A percentile compares a stretch with the other conserved stretches of the same genome.
Evolutionary conservation across 2,888 invertebrate species (phyloP).

Genomic region (Acrocyrtus sp.): DNA sequence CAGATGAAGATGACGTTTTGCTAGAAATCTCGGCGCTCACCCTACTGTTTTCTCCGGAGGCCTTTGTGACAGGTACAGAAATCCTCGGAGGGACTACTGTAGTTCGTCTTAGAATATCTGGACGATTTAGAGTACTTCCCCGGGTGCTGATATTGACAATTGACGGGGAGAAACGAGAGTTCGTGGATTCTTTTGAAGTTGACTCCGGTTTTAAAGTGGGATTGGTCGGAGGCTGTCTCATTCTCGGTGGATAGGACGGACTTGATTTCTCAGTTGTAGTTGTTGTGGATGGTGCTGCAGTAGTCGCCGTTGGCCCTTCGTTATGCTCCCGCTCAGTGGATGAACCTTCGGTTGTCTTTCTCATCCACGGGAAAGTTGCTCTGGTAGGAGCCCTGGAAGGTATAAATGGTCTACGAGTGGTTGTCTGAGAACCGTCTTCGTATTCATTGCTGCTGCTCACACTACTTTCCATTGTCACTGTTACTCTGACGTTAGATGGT

Average conservation of each 20-base stretch:
- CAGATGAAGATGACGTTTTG: slow-evolving; percentile 32
- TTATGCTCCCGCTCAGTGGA: slow-evolving; percentile 25
- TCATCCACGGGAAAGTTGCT: slow-evolving; percentile 55
- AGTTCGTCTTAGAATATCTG: slow-evolving; percentile 25
- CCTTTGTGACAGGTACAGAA: slow-evolving; percentile 6
- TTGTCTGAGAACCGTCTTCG: slow-evolving; percentile 9
- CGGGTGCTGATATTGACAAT: slow-evolving; percentile 43
- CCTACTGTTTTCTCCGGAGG: background rate
- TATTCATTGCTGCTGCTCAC: slow-evolving; percentile 29
- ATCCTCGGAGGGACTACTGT: slow-evolving; percentile 17
- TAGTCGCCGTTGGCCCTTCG: slow-evolving; percentile 19
- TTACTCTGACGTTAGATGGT: slow-evolving; percentile 27
- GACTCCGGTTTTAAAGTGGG: slow-evolving; percentile 24
- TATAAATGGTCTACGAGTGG: slow-evolving; percentile 58
- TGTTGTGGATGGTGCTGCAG: slow-evolving; percentile 30
- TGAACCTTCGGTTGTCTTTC: slow-evolving; percentile 45
- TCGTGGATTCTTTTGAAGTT: slow-evolving; percentile 38
- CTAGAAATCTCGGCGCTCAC: slow-evolving; percentile 15
- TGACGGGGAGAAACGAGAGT: slow-evolving; percentile 21
- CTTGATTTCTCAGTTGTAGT: slow-evolving; percentile 15
- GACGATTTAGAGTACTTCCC: slow-evolving; percentile 12
- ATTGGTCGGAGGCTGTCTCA: background rate
- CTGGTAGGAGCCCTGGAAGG: slow-evolving; percentile 54
- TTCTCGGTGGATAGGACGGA: slow-evolving; percentile 4
- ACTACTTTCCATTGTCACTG: slow-evolving; percentile 46